Conservation (phyloP, 2,113 vertebrate species). For the Syrrhaptes paradoxus region DNA sequence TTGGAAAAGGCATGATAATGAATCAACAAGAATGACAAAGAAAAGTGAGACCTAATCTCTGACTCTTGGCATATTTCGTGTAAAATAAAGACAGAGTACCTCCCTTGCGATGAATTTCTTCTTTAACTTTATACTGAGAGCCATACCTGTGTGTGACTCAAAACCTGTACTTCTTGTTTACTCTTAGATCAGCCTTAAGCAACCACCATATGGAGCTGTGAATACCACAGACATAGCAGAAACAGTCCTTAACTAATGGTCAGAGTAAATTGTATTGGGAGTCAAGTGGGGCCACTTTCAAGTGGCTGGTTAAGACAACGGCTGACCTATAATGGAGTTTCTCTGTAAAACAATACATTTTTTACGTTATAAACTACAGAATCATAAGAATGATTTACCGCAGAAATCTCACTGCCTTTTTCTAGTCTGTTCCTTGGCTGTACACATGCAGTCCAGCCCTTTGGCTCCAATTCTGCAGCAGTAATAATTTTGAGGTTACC, state of each 20-base stretch:
- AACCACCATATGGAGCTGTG: slow-evolving; percentile 45
- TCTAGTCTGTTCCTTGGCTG: background rate
- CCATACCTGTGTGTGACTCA: background rate
- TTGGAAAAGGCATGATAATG: background rate
- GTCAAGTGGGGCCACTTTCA: slow-evolving; percentile 15
- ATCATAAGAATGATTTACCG: background rate
- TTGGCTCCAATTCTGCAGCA: background rate
- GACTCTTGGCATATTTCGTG: background rate
- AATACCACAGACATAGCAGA: slow-evolving; percentile 15
- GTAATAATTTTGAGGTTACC: background rate
- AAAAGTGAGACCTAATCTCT: background rate
- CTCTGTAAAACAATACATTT: background rate
- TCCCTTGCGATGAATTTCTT: background rate
- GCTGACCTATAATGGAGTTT: background rate
- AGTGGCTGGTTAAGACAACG: background rate
- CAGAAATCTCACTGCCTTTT: background rate
- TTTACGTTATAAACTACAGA: background rate
- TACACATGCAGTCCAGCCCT: background rate
- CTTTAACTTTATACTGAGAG: background rate
- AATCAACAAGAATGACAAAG: background rate
- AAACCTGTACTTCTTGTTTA: slow-evolving; percentile 11
- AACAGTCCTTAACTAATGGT: slow-evolving; percentile 41
- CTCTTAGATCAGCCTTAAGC: slow-evolving; percentile 55
- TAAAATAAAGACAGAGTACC: background rate
- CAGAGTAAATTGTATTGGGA: slow-evolving; percentile 15